Evolutionary conservation across 1,140 invertebrate genomes (phyloP), one percentile per base, ranked within the genome.

Genomic region (Mamestra configurata): DNA sequence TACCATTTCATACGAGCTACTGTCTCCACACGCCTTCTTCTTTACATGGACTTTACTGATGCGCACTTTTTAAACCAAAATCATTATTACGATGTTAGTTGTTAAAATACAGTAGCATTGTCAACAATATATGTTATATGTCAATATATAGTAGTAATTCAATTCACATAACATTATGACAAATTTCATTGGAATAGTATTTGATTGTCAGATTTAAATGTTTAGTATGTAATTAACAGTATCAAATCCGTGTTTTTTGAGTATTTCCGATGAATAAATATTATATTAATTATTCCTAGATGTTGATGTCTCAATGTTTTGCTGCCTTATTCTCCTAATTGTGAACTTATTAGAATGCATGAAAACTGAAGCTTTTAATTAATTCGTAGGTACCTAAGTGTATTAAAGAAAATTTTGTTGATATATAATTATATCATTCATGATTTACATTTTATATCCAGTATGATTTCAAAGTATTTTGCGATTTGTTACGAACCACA

Each of bases 1-100:
- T 90, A 86, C 82, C 70, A 83, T 87, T 86, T 88, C 84, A 76
- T 77, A 53, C 75, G 40, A 31, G 73, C 73, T 76, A 61, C 51
- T 73, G 31, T 46, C 24, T 43, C 18, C 61, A 68, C 61, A n/a
- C 22, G 75, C 61, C 49, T 64, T 20, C 59, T 43, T 68, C 84
- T 86, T 85, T 80, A 71, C 84, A 84, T 80, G 59, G 46, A 71
- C 51, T 77, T 61, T 55, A 51, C 40, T 51, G 49, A 46, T 75
- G 13, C 40, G 57, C 40, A 79, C 66, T 79, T 79, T 79, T 43
- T 20, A 10, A 71, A 59, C 68, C 35, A 79, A 71, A 79, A 57
- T 70, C 11, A 22, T 55, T 64, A 64, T 40, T 4, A 40, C 27
- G 75, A 31, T 77, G 61, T 77, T 68, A 77, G 59, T 43, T 64